Evolutionary conservation across 1,140 invertebrate genomes (phyloP), one percentile per base, ranked within the genome.

Genomic region (Phymorhynchus buccinoides): DNA sequence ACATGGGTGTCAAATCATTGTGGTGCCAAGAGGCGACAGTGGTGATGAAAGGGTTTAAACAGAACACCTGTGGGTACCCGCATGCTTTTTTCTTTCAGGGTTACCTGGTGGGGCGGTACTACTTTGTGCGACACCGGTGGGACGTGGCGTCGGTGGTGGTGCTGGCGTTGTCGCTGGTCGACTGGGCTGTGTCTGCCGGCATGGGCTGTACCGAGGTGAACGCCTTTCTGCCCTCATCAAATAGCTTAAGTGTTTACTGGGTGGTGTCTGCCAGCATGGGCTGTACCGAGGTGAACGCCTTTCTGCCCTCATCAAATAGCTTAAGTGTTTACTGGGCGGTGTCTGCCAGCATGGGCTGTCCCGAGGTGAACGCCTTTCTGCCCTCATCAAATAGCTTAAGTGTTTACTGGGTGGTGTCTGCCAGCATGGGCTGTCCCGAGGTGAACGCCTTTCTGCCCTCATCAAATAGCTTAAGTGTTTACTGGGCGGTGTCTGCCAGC

Each of bases 281-380:
- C 16, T 92, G 92, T 89, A 83, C 81, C 39, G 91, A 92, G 88
- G 91, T 93, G n/a, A n/a, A n/a, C n/a, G n/a, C n/a, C n/a, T n/a
- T n/a, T n/a, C n/a, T n/a, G n/a, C n/a, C n/a, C n/a, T n/a, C n/a
- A n/a, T n/a, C n/a, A n/a, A n/a, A n/a, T n/a, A n/a, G n/a, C n/a
- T n/a, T n/a, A n/a, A n/a, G n/a, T n/a, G 77, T 90, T 48, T 92
- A 93, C 81, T 92, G 91, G 89, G 79, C 79, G 41, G 87, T 93
- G 22, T 91, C 91, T 41, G 84, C 90, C 27, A 85, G 86, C 30
- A 80, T 91, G 18, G 78, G 87, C 16, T 92, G 92, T 89, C 82
- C 81, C 39, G 91, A 92, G 88, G 91, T 93, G n/a, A n/a, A n/a
- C n/a, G n/a, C n/a, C n/a, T n/a, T n/a, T n/a, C n/a, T n/a, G n/a